Percentiles rank a stretch among this genome's conserved stretches.
phyloP scores from a whole-genome alignment of 2,888 invertebrate genomes.

The Eupithecia pulchellata region DNA sequence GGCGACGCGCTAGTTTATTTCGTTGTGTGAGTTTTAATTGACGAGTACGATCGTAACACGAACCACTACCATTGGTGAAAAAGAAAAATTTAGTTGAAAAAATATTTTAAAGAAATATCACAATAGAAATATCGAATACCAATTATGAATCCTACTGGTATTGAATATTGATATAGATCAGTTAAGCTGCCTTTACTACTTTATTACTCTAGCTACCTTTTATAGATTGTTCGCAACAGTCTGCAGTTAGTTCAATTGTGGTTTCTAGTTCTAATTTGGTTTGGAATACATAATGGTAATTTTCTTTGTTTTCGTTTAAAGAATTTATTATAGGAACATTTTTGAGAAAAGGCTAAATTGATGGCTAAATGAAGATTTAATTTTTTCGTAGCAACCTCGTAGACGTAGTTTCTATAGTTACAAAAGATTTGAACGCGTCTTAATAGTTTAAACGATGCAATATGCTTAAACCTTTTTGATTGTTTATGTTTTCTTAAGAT shows the following conservation, averaged over 20 bases:
- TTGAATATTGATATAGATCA: too few relatives aligned
- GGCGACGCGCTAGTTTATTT: constrained; percentile 25
- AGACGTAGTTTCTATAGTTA: not conserved
- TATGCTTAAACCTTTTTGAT: not conserved
- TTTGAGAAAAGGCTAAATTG: not conserved
- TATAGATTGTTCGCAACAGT: too few relatives aligned
- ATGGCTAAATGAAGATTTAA: not conserved
- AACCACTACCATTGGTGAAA: constrained; percentile 40
- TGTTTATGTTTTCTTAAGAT: not conserved
- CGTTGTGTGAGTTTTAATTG: constrained; percentile 72
- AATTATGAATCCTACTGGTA: too few relatives aligned
- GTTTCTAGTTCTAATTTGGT: too few relatives aligned
- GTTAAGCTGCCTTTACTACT: too few relatives aligned
- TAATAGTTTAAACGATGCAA: not conserved
- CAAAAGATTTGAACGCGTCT: not conserved
- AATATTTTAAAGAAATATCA: too few relatives aligned
- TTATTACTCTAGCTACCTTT: too few relatives aligned
- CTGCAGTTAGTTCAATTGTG: too few relatives aligned
- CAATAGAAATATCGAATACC: too few relatives aligned
- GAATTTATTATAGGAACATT: too few relatives aligned
- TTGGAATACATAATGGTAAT: too few relatives aligned
- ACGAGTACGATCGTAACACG: constrained; percentile 57
- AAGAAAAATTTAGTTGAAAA: not conserved
- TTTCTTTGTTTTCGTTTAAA: too few relatives aligned
- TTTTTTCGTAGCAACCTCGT: not conserved